Percentiles rank a stretch among this genome's conserved stretches.
These are phyloP conservation scores for Poecilia velifera DNA, from an alignment of 2,797 vertebrate species.

Conservation along the genomic window DNA sequence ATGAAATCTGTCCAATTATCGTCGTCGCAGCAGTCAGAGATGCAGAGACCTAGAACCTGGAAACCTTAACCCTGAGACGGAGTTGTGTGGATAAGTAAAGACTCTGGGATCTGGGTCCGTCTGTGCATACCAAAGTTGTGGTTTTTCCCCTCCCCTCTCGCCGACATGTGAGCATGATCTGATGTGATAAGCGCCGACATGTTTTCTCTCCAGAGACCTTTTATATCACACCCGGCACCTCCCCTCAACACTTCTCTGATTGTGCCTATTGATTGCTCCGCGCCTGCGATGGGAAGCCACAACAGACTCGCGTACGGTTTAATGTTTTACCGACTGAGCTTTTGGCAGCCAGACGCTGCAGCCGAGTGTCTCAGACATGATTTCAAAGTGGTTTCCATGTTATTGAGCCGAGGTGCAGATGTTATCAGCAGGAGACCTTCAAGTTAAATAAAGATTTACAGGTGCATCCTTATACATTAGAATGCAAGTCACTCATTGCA, in stretches of 20 bases:
- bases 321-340: constrained; percentile 63
- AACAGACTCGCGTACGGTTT: constrained; percentile 59
- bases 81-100: constrained; percentile 22
- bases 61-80: constrained; percentile 38
- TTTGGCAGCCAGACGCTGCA: constrained; percentile 53
- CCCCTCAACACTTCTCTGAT: constrained; percentile 71
- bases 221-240: constrained; percentile 76
- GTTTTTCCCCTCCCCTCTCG: background rate
- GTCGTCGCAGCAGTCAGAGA: constrained; percentile 41
- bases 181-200: constrained; percentile 77
- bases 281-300: constrained; percentile 51
- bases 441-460: background rate
- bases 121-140: constrained; percentile 25
- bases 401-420: background rate
- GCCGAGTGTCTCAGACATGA: constrained; percentile 22
- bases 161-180: constrained; percentile 65
- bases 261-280: constrained; percentile 74
- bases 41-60: constrained; percentile 8
- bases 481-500: background rate
- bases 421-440: constrained; percentile 4
- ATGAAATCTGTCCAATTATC: constrained; percentile 70
- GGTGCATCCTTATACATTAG: background rate
- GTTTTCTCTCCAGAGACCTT: constrained; percentile 75
- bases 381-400: background rate
- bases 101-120: constrained; percentile 15